Conservation (phyloP, 2,113 vertebrate genomes). For the Macquaria ambigua region DNA sequence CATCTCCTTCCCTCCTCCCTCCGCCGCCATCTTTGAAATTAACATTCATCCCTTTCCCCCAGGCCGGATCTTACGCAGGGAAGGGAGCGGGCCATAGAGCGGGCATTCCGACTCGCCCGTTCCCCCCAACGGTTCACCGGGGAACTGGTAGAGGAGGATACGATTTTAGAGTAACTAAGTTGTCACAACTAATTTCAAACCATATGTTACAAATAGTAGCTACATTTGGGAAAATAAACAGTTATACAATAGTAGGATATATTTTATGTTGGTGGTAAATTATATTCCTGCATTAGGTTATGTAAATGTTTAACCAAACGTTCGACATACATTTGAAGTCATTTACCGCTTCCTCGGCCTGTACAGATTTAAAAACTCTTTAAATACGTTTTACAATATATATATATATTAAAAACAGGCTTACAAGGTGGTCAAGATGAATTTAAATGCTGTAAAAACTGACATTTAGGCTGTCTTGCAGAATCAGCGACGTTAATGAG, state of each 20-base stretch:
- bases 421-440: neutral
- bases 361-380: neutral
- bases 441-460: neutral
- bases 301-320: neutral
- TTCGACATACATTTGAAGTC: neutral
- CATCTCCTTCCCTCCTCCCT: slow-evolving; percentile 99
- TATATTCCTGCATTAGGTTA: too few species aligned
- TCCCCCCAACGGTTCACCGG: slow-evolving; percentile 47
- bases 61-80: slow-evolving; percentile 92
- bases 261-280: too few species aligned
- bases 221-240: neutral
- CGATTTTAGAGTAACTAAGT: neutral
- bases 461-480: neutral
- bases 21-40: slow-evolving; percentile 99
- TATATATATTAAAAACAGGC: neutral
- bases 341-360: neutral
- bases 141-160: slow-evolving; percentile 43
- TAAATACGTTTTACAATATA: neutral
- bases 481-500: neutral
- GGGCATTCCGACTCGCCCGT: slow-evolving; percentile 31
- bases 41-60: slow-evolving; percentile 97
- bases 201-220: neutral
- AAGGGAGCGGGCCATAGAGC: slow-evolving; percentile 50
- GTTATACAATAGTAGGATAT: too few species aligned
- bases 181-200: neutral